phyloP scores from a whole-genome alignment of 1,140 invertebrate genomes.

The Neodiprion fabricii region DNA sequence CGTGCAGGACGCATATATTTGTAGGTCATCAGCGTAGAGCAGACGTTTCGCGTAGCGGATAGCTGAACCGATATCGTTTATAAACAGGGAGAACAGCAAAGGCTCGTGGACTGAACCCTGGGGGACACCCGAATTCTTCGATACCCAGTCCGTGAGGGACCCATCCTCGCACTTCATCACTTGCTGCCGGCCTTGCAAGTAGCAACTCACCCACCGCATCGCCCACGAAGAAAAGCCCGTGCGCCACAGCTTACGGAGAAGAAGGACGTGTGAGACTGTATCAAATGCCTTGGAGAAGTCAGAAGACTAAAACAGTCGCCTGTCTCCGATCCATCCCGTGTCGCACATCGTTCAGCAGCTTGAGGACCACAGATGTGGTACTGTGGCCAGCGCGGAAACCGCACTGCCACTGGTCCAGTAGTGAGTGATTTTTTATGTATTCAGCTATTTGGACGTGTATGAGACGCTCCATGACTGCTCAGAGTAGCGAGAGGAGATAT shows the following conservation, averaged over 20 bases:
- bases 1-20: no score
- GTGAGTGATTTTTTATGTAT: background rate
- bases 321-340: background rate
- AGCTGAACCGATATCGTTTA: background rate
- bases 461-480: no score
- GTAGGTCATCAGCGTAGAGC: background rate
- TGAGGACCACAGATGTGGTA: background rate
- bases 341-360: background rate
- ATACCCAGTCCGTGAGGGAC: background rate
- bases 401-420: background rate
- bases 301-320: no score
- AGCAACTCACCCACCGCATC: background rate
- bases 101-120: no score
- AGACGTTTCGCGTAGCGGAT: background rate
- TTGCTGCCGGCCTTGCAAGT: background rate
- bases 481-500: no score
- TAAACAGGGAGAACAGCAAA: background rate
- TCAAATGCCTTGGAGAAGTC: background rate
- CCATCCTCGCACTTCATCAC: background rate
- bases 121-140: background rate
- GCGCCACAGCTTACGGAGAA: background rate
- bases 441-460: background rate
- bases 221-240: background rate
- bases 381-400: background rate
- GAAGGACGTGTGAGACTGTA: background rate